Evolutionary conservation across 2,888 invertebrate species (phyloP), one percentile per base, ranked within the genome.

Genomic region (Artemia sinica): DNA sequence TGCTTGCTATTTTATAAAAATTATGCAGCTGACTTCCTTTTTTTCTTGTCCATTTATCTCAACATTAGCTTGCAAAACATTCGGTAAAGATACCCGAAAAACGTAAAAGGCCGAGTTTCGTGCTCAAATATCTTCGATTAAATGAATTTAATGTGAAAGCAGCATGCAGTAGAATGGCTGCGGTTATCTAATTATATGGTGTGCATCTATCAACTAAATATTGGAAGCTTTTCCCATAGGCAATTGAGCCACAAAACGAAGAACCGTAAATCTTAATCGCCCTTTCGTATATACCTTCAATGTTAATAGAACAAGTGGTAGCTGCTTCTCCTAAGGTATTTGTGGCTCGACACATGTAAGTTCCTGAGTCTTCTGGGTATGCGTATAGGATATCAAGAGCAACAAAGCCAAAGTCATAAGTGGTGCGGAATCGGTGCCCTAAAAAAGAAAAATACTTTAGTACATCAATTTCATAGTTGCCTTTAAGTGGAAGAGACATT

Each of bases 341-440:
- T 74, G 87, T 87, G 66, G 95, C 96, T 78, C 88, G 88, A 81
- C 95, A 95, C 86, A 92, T 92, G 78, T 96, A 97, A 67, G 91
- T 90, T 71, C 97, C 97, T 69, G 90, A 88, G 77, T 98, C 97
- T 81, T 97, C 96, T 58, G 94, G 88, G 77, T 95, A 94, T 66
- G 94, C 93, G 77, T 96, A 96, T 69, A 95, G 82, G 74, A 98
- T 91, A 77, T 98, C 97, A 74, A 98, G 81, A 50, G 95, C 92
- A 49, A 96, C 96, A 77, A 90, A 96, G 72, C 97, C 97, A 78
- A 98, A 97, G 78, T 98, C 97, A 76, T 94, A 91, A 4, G 90
- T 91, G 6, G 94, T 92, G 79, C 92, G 92, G 80, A 95, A 97
- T 73, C 97, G 85, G 77, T 95, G 95, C 67, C 95, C 84, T 81